Percentiles rank a stretch among this genome's conserved stretches.
Evolutionary conservation across 2,797 vertebrate genomes (phyloP).

Genomic region (Botia kubotai): DNA sequence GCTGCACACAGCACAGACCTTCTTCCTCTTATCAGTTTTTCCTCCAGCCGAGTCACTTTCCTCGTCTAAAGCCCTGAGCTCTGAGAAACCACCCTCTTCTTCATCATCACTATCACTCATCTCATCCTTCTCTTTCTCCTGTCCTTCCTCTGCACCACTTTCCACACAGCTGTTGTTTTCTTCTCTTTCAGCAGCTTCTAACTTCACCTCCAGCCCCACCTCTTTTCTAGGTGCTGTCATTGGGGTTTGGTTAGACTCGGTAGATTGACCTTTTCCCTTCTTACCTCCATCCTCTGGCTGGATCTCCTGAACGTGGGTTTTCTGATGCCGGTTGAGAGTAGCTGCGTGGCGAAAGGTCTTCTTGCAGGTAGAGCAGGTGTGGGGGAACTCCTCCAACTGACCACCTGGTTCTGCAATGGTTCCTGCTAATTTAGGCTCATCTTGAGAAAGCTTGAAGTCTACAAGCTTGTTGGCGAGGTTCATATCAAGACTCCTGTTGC

Average conservation of each 20-base stretch:
- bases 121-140: conserved; percentile 71
- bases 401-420: conserved; percentile 13
- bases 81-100: conserved; percentile 54
- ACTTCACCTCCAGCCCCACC: conserved; percentile 64
- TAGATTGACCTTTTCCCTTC: conserved; percentile 35
- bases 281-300: conserved; percentile 65
- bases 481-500: conserved; percentile 94
- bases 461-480: conserved; percentile 93
- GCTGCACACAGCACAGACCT: conserved; percentile 92
- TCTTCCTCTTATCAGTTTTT: conserved; percentile 96
- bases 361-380: conserved; percentile 85
- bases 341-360: conserved; percentile 94
- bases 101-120: conserved; percentile 49
- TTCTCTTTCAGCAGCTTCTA: conserved; percentile 70
- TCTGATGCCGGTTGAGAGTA: conserved; percentile 90
- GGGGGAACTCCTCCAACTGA: conserved; percentile 76
- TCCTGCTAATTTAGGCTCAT: conserved; percentile 41
- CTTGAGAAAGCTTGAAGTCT: conserved; percentile 84
- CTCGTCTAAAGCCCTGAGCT: conserved; percentile 46
- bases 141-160: conserved; percentile 64
- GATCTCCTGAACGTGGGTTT: conserved; percentile 81
- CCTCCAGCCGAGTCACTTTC: conserved; percentile 66
- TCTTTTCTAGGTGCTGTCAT: conserved; percentile 54
- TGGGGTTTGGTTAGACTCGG: conserved; percentile 4
- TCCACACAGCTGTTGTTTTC: conserved; percentile 69